Evolutionary conservation across 2,888 invertebrate genomes (phyloP).

Genomic region (Bursaphelenchus okinawaensis): DNA sequence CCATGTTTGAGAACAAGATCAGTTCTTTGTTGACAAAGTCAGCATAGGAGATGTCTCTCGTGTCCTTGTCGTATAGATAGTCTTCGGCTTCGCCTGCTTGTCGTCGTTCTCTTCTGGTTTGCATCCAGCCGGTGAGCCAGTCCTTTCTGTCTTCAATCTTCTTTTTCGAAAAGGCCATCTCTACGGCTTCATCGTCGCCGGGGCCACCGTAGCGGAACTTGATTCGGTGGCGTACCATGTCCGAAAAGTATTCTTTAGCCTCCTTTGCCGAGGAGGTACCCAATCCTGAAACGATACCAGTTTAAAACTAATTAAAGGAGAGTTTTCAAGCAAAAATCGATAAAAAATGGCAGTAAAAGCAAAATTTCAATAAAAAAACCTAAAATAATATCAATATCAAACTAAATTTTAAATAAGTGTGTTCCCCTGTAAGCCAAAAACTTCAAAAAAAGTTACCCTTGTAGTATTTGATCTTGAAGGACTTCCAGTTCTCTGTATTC

Average conservation of each 20-base stretch:
- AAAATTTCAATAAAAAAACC: not conserved
- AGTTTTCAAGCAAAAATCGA: too few relatives aligned
- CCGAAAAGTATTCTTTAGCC: conserved; percentile 95
- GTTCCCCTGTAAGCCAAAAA: too few relatives aligned
- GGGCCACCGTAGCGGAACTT: conserved; percentile 71
- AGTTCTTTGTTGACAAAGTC: conserved; percentile 55
- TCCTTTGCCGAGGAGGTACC: conserved; percentile 97
- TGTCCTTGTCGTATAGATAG: conserved; percentile 54
- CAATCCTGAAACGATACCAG: conserved; percentile 67
- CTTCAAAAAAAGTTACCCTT: conserved; percentile 67
- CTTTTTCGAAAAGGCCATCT: conserved; percentile 87
- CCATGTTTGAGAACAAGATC: conserved; percentile 54
- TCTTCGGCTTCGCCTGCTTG: conserved; percentile 42
- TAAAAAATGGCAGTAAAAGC: too few relatives aligned
- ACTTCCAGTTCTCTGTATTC: conserved; percentile 80
- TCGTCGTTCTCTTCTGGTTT: conserved; percentile 61
- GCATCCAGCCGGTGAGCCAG: conserved; percentile 94
- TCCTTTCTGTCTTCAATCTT: conserved; percentile 90
- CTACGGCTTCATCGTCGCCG: conserved; percentile 85
- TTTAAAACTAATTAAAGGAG: too few relatives aligned
- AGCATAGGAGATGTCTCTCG: conserved; percentile 41
- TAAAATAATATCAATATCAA: not conserved
- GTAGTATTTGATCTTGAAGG: conserved; percentile 96
- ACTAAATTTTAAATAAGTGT: not conserved
- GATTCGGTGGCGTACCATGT: conserved; percentile 74